Base-by-base conservation (phyloP, 2,888 invertebrate genomes). In the Mesorhabditis sp. region DNA sequence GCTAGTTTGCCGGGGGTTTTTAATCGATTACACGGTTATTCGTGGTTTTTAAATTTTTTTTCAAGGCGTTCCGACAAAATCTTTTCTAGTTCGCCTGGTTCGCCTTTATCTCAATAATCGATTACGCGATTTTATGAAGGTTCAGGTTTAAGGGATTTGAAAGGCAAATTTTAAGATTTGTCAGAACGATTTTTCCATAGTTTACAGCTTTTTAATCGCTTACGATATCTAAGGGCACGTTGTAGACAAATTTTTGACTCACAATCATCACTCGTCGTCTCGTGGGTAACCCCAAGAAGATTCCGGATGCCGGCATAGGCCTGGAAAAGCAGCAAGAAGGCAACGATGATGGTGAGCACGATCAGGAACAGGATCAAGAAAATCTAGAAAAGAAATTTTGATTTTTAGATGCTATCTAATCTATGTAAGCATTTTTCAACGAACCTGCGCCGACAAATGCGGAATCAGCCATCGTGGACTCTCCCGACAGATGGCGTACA, bases 261-360 rank as follows among this genome's bases (percentile, higher is more conserved):
- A 84, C 83, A 76, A 66, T 81, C 79, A 75, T 84, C 83, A 62
- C 80, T 82, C 80, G 83, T 85, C 73, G 83, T 75, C 69, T 83
- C 83, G 69, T 82, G 82, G 67, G 75, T 75, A 43, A 82, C 81
- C 15, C 84, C 84, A 28, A 84, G 70, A n/a, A 84, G 75, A 62
- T 83, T 78, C 13, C 84, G 73, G 42, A 84, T 84, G 43, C 84
- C 84, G 6, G 74, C 67, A 71, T 84, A 84, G 5, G 81, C 82
- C 41, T 81, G 81, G 65, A 84, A 82, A 10, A 85, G 67, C 28
- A 84, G 71, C 62, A 84, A 70, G 62, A 84, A 75, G 4, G 81
- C 78, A 15, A 83, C 83, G 45, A 84, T 81, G 65, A 84, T 67
- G 5, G 81, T 82, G 4, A 84, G 83, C 66, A 84, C 74, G 62